Evolutionary conservation across 2,888 invertebrate species (phyloP).

Genomic region (Craniophora ligustri): DNA sequence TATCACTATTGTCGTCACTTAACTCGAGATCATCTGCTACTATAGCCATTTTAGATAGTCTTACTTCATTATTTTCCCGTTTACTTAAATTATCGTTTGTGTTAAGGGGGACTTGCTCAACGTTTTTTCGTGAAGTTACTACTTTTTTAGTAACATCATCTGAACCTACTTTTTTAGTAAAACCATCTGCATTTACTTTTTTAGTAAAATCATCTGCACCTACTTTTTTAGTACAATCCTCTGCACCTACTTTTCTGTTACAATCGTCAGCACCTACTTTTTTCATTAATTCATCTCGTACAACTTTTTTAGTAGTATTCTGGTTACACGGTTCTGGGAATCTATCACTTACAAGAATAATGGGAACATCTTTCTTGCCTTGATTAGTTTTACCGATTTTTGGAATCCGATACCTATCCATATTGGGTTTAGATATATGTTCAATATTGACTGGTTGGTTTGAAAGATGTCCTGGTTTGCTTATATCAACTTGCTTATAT

Average conservation of each 20-base stretch:
- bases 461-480: slow-evolving; percentile 16
- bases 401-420: slow-evolving; percentile 54
- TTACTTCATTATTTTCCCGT: slow-evolving; percentile 2
- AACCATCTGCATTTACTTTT: too few species aligned
- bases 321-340: background rate
- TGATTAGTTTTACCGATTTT: slow-evolving; percentile 47
- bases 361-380: slow-evolving; percentile 19
- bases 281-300: too few species aligned
- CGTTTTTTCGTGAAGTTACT: background rate
- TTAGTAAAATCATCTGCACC: too few species aligned
- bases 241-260: too few species aligned
- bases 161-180: too few species aligned
- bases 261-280: too few species aligned
- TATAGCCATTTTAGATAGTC: slow-evolving; percentile 53
- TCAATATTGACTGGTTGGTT: slow-evolving; percentile 12
- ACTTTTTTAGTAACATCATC: background rate
- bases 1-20: slow-evolving; percentile 79
- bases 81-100: slow-evolving; percentile 8
- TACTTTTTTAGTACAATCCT: too few species aligned
- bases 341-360: slow-evolving; percentile 17
- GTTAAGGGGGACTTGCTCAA: slow-evolving; percentile 1
- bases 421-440: slow-evolving; percentile 7
- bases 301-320: slow-evolving; percentile 3
- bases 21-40: slow-evolving; percentile 79
- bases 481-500: too few species aligned